These are phyloP conservation scores for Trichosurus vulpecula DNA, from an alignment of 2,797 vertebrate species.

Conservation along the genomic window DNA sequence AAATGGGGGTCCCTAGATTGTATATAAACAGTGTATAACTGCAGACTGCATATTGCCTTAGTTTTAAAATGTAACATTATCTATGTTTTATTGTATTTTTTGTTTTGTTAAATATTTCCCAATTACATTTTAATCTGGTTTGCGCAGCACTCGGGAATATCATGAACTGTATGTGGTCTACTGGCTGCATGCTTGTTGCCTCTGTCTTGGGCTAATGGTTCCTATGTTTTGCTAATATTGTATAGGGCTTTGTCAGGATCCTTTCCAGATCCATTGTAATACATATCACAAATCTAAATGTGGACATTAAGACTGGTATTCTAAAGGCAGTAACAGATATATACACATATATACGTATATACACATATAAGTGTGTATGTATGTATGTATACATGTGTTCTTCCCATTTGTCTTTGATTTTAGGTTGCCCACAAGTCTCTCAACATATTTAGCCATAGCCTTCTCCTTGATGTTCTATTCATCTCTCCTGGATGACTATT, in stretches of 20 bases:
- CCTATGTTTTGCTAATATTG: neutral
- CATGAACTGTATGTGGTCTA: neutral
- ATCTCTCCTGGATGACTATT: neutral
- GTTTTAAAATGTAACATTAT: neutral
- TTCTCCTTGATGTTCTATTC: neutral
- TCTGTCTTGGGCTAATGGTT: neutral
- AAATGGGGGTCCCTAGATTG: neutral
- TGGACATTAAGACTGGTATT: neutral
- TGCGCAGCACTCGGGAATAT: neutral
- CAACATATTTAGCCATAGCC: neutral
- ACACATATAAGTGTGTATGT: too few species aligned
- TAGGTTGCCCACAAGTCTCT: neutral
- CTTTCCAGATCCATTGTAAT: neutral
- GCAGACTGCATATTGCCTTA: neutral
- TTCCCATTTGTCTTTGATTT: neutral
- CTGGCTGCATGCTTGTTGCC: neutral
- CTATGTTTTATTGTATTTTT: neutral
- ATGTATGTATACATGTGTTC: too few species aligned
- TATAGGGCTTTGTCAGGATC: neutral
- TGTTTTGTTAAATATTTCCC: neutral
- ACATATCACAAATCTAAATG: neutral
- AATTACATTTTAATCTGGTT: neutral
- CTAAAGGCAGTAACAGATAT: neutral
- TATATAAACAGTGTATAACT: neutral
- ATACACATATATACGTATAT: too few species aligned